phyloP scores from a whole-genome alignment of 1,140 invertebrate genomes.

The Drosophila erecta region DNA sequence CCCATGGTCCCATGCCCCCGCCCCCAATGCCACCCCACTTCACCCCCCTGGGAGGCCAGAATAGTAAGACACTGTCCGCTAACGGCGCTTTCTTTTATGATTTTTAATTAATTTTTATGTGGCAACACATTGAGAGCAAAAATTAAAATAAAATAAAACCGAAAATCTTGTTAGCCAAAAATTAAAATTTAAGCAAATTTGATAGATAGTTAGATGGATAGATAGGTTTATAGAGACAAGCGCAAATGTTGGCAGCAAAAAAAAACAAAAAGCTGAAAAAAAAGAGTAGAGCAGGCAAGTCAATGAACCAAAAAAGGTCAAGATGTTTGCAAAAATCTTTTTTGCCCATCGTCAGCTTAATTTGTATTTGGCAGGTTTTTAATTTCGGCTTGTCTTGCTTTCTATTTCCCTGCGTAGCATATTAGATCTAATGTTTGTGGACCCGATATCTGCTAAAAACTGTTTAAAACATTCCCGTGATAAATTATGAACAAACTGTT shows the following conservation, averaged over 20 bases:
- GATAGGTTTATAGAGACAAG: slow-evolving; percentile 41
- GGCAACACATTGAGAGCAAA: slow-evolving; percentile 11
- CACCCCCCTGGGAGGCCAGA: slow-evolving; percentile 22
- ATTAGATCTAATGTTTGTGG: slow-evolving; percentile 51
- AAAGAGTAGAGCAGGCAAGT: slow-evolving; percentile 33
- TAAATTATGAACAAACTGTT: slow-evolving; percentile 35
- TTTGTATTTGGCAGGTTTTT: slow-evolving; percentile 19
- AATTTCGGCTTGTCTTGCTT: slow-evolving; percentile 38
- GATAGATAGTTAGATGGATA: slow-evolving; percentile 63
- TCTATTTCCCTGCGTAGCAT: slow-evolving; percentile 44
- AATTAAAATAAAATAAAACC: slow-evolving; percentile 16
- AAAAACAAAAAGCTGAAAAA: neutral
- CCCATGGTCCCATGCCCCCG: neutral
- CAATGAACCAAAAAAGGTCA: slow-evolving; percentile 78
- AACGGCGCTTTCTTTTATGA: slow-evolving; percentile 68
- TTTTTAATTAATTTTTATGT: slow-evolving; percentile 75
- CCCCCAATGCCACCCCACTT: neutral
- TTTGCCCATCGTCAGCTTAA: slow-evolving; percentile 37
- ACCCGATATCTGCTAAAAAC: slow-evolving; percentile 16
- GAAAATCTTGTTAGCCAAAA: slow-evolving; percentile 63
- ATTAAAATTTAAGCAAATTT: slow-evolving; percentile 64
- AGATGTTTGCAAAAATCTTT: slow-evolving; percentile 60
- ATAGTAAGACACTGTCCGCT: slow-evolving; percentile 26
- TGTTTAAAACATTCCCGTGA: slow-evolving; percentile 9
- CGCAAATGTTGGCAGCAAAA: slow-evolving; percentile 8